phyloP scores from a whole-genome alignment of 2,797 vertebrate species.

The Pempheris klunzingeri region DNA sequence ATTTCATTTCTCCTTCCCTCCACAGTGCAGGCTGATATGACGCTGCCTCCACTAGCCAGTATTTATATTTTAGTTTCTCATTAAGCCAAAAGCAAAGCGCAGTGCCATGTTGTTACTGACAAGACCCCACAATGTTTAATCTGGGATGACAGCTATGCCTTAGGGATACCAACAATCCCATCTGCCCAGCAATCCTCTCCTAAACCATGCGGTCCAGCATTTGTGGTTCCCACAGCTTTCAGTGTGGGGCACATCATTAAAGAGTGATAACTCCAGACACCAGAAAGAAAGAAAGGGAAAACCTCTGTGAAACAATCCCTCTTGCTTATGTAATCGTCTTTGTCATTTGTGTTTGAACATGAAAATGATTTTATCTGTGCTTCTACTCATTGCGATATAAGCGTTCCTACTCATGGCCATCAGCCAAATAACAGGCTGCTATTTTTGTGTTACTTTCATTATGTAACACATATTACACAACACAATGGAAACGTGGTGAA shows the following conservation, averaged over 20 bases:
- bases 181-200: constrained; percentile 34
- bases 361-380: constrained; percentile 36
- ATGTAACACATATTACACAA: constrained; percentile 68
- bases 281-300: not conserved
- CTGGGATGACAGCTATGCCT: constrained; percentile 34
- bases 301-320: constrained; percentile 18
- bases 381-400: constrained; percentile 15
- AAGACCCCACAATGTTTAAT: constrained; percentile 40
- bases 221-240: constrained; percentile 40
- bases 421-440: constrained; percentile 59
- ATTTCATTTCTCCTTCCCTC: constrained; percentile 8
- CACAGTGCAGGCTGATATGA: constrained; percentile 7
- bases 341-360: constrained; percentile 26
- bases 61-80: constrained; percentile 37
- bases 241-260: constrained; percentile 43
- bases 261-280: constrained; percentile 33
- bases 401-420: constrained; percentile 42
- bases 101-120: constrained; percentile 35
- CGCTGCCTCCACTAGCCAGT: not conserved
- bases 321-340: constrained; percentile 45
- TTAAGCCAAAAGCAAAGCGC: constrained; percentile 31
- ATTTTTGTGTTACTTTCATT: constrained; percentile 65
- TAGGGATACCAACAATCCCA: constrained; percentile 26
- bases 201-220: constrained; percentile 25
- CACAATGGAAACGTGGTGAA: constrained; percentile 33